Conservation (phyloP, 1,140 invertebrate genomes). For the Bombus superbus region DNA sequence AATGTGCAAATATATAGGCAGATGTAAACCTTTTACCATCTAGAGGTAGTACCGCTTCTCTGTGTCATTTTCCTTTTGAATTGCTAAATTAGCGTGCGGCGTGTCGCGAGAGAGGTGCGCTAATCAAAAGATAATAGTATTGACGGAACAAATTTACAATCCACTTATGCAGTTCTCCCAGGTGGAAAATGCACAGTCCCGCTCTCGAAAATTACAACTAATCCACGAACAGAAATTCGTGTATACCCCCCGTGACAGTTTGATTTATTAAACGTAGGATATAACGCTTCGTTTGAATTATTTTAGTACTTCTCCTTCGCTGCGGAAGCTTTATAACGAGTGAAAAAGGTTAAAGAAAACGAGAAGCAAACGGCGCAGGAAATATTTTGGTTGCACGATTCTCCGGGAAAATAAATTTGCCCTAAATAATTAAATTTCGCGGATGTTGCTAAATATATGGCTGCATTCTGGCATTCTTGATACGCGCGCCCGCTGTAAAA, state of each 20-base stretch:
- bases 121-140: constrained; percentile 64
- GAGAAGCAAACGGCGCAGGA: background rate
- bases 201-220: constrained; percentile 52
- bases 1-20: too few species aligned
- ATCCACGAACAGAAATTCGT: constrained; percentile 53
- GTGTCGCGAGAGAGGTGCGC: constrained; percentile 16
- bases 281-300: constrained; percentile 43
- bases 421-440: constrained; percentile 34
- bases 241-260: constrained; percentile 43
- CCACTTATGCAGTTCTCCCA: constrained; percentile 45
- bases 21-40: background rate
- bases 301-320: background rate
- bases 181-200: constrained; percentile 29
- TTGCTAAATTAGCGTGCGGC: constrained; percentile 22
- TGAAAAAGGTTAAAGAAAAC: background rate
- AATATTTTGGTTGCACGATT: constrained; percentile 43
- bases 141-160: constrained; percentile 59
- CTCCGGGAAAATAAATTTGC: constrained; percentile 24
- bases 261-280: constrained; percentile 57
- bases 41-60: background rate
- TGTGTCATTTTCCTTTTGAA: constrained; percentile 12
- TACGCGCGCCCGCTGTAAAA: constrained; percentile 1
- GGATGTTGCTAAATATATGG: constrained; percentile 42
- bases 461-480: background rate
- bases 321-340: background rate